Evolutionary conservation across 1,140 invertebrate genomes (phyloP).

Genomic region (Drosophila ercepeae): DNA sequence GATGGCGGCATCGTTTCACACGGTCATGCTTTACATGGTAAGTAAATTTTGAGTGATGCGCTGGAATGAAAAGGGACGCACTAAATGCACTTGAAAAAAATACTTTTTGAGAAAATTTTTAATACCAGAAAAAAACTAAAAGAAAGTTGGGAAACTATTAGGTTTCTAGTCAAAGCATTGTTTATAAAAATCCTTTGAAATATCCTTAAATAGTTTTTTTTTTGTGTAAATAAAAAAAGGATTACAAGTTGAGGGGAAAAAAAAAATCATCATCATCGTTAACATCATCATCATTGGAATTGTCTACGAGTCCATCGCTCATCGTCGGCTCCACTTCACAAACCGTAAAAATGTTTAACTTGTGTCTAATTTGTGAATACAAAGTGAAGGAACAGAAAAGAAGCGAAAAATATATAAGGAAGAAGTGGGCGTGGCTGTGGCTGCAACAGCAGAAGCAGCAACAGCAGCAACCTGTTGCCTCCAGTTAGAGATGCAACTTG

Average conservation of each 20-base stretch:
- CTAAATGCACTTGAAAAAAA: constrained; percentile 5
- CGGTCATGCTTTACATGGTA: constrained; percentile 59
- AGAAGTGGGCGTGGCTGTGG: constrained; percentile 31
- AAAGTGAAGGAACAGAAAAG: constrained; percentile 35
- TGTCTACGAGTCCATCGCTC: constrained; percentile 38
- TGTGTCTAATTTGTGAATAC: constrained; percentile 70
- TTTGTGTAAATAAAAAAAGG: neutral
- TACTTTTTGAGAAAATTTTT: neutral
- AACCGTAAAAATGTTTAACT: constrained; percentile 51
- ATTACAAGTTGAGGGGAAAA: constrained; percentile 3
- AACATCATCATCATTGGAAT: constrained; percentile 11
- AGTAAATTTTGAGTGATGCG: constrained; percentile 52
- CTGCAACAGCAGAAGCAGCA: too few relatives aligned
- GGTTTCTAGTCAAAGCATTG: too few relatives aligned
- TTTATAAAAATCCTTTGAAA: too few relatives aligned
- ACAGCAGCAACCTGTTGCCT: constrained; percentile 67
- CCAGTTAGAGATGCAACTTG: constrained; percentile 19
- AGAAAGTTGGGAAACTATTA: too few relatives aligned
- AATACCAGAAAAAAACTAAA: neutral
- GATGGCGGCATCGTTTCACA: constrained; percentile 52
- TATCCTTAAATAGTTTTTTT: neutral
- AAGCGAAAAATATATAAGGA: neutral
- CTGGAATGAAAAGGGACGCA: constrained; percentile 30
- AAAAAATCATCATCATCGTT: constrained; percentile 20
- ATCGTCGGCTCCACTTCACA: constrained; percentile 40